Conservation (phyloP, 2,797 vertebrate species). For the Anabas testudineus region DNA sequence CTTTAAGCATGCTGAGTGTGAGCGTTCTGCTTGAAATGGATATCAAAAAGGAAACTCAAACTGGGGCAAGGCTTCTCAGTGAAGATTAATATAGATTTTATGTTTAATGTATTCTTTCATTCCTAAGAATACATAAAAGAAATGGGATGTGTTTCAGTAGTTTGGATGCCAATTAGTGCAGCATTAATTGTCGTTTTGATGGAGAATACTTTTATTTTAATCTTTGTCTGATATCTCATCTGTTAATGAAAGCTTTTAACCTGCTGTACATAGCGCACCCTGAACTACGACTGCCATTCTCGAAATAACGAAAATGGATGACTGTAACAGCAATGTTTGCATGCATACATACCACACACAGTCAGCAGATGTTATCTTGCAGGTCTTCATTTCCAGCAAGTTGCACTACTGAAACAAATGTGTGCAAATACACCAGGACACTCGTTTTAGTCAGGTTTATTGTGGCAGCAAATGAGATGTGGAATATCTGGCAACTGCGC, state of each 20-base stretch:
- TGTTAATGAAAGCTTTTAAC: conserved; percentile 1
- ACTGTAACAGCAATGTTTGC: conserved; percentile 25
- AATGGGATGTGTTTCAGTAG: neutral
- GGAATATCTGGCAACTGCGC: conserved; percentile 53
- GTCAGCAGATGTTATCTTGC: conserved; percentile 72
- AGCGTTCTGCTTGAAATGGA: conserved; percentile 75
- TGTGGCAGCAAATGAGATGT: conserved; percentile 68
- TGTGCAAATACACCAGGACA: conserved; percentile 41
- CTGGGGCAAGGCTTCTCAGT: conserved; percentile 56
- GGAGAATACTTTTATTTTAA: neutral
- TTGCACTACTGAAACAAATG: conserved; percentile 57
- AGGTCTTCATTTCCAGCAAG: conserved; percentile 67
- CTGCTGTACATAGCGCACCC: neutral
- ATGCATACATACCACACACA: conserved; percentile 51
- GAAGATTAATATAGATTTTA: neutral
- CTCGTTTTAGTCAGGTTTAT: conserved; percentile 62
- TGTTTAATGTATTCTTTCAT: neutral
- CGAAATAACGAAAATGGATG: conserved; percentile 45
- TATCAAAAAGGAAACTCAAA: conserved; percentile 76
- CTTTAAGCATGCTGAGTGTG: conserved; percentile 77
- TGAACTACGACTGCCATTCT: conserved; percentile 5
- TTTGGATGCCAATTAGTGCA: neutral
- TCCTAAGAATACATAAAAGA: neutral
- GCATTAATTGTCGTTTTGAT: conserved; percentile 8
- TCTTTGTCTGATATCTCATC: conserved; percentile 3